Percentiles rank a stretch among this genome's conserved stretches.
Evolutionary conservation across 2,797 vertebrate genomes (phyloP).

Genomic region (Notamacropus eugenii): DNA sequence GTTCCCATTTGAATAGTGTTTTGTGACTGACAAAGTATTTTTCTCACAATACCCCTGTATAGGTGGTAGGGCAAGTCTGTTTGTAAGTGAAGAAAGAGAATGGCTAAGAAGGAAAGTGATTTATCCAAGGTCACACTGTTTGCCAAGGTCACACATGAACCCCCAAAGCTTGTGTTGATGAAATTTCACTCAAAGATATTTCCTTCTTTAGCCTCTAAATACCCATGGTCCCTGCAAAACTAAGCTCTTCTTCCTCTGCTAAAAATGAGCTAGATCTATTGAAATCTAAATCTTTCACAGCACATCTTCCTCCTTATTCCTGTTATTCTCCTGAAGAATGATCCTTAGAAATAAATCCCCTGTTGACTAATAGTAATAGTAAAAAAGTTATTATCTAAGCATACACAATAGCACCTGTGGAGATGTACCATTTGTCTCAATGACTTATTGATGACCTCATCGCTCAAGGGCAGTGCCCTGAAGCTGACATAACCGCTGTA

Average conservation of each 20-base stretch:
- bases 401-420: constrained; percentile 63
- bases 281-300: constrained; percentile 46
- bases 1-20: neutral
- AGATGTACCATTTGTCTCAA: constrained; percentile 75
- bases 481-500: constrained; percentile 62
- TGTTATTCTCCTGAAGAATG: constrained; percentile 63
- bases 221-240: neutral
- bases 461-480: constrained; percentile 66
- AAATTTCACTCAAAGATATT: neutral
- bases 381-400: constrained; percentile 76
- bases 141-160: neutral
- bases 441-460: constrained; percentile 70
- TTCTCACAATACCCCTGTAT: neutral
- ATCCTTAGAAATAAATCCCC: constrained; percentile 74
- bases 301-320: constrained; percentile 60
- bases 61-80: neutral
- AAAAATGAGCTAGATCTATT: fast-evolving
- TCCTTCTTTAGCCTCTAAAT: neutral
- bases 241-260: neutral
- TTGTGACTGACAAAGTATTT: neutral
- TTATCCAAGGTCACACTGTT: neutral
- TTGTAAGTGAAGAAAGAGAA: neutral
- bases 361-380: constrained; percentile 71
- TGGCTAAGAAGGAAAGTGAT: neutral
- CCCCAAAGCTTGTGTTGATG: neutral